phyloP scores from a whole-genome alignment of 2,113 vertebrate genomes.

The Albula glossodonta region DNA sequence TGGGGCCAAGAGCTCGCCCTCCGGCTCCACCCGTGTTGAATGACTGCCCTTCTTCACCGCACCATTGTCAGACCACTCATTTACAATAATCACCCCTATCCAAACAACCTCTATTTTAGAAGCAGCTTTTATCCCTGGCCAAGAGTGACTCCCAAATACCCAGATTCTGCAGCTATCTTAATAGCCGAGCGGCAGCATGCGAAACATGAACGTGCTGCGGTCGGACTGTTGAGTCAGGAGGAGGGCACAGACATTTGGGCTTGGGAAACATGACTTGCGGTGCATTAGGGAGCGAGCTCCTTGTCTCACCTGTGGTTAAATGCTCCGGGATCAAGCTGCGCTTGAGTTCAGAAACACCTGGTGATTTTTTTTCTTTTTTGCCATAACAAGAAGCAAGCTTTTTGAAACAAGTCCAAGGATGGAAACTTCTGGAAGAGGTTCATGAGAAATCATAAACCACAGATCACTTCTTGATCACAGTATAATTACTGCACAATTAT shows the following conservation, averaged over 20 bases:
- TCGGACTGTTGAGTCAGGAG: background rate
- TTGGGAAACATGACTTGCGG: background rate
- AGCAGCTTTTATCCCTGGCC: constrained; percentile 57
- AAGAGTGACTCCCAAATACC: constrained; percentile 37
- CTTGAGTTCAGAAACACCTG: background rate
- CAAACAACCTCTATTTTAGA: constrained; percentile 48
- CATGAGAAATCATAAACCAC: constrained; percentile 4
- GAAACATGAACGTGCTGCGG: constrained; percentile 4
- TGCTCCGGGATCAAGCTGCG: too few relatives aligned
- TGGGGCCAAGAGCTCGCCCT: background rate
- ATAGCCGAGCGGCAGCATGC: background rate
- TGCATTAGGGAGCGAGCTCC: background rate
- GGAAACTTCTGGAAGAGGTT: background rate
- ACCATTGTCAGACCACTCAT: constrained; percentile 57
- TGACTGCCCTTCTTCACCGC: constrained; percentile 47
- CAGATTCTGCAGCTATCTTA: constrained; percentile 12
- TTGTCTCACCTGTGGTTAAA: constrained; percentile 7
- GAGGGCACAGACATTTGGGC: background rate
- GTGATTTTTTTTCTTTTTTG: background rate
- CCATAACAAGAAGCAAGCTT: background rate
- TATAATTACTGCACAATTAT: constrained; percentile 8
- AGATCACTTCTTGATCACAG: background rate
- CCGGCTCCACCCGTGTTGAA: constrained; percentile 54
- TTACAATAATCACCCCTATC: constrained; percentile 57
- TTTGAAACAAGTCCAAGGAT: background rate